A percentile compares a stretch with the other conserved stretches of the same genome.
Evolutionary conservation across 2,888 invertebrate genomes (phyloP).

Genomic region (Apamea monoglypha): DNA sequence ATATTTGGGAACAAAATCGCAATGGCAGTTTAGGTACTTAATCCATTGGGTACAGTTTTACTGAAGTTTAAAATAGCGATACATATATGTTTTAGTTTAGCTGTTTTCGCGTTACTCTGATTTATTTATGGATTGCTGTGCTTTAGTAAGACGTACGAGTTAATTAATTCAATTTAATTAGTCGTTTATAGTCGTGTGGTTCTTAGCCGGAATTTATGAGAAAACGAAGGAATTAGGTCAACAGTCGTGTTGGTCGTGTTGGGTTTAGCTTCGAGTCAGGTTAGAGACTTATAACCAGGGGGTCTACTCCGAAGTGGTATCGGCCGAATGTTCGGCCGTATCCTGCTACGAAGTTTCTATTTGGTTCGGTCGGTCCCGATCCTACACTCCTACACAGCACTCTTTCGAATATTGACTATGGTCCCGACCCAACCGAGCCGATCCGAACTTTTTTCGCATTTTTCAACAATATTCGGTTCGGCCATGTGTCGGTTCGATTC

Average conservation of each 20-base stretch:
- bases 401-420: too few relatives aligned
- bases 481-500: too few relatives aligned
- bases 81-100: slow-evolving; percentile 20
- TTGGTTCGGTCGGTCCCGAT: too few relatives aligned
- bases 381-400: too few relatives aligned
- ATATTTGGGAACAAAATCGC: background rate
- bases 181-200: slow-evolving; percentile 8
- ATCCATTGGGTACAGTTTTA: slow-evolving; percentile 30
- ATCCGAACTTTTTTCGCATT: too few relatives aligned
- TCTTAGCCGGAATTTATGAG: slow-evolving; percentile 17
- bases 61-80: slow-evolving; percentile 37
- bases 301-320: too few relatives aligned
- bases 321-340: too few relatives aligned
- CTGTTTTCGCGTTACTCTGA: slow-evolving; percentile 18
- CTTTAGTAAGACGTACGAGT: slow-evolving; percentile 19
- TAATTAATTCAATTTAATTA: slow-evolving; percentile 35
- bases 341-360: too few relatives aligned
- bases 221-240: slow-evolving; percentile 29
- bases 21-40: background rate
- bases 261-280: background rate
- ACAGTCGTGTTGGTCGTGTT: background rate
- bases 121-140: slow-evolving; percentile 11
- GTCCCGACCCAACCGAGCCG: too few relatives aligned
- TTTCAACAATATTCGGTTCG: too few relatives aligned
- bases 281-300: background rate